Evolutionary conservation across 2,113 vertebrate genomes (phyloP), one percentile per base, ranked within the genome.

Genomic region (Pelecanoides urinatrix): DNA sequence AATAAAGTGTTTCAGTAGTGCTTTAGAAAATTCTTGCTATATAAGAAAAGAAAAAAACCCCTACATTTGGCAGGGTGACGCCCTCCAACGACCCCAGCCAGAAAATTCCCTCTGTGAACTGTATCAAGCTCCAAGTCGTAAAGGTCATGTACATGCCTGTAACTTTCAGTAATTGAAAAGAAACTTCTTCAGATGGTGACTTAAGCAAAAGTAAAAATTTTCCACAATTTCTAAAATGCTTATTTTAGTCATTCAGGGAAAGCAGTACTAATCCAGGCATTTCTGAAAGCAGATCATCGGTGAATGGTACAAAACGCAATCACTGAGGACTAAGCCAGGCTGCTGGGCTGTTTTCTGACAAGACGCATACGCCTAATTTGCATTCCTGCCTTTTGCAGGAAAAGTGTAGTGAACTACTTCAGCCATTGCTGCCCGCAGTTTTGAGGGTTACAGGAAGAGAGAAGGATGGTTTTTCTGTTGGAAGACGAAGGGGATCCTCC

Each of bases 291-390:
- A 50, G 19, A 65, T 66, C 32, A 19, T 23, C 0, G 0, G 20
- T 30, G 72, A 80, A 77, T 15, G 22, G 16, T 50, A 66, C 22
- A 32, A 76, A 95, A 74, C 17, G 36, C 2, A 0, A 25, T 34
- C 32, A 1, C n/a, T 42, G 40, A 91, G 50, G 16, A 52, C 23
- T 52, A 34, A 88, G 38, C 26, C 65, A 72, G 29, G 30, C 52
- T 72, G 38, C n/a, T 0, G 0, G 42, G 29, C 40, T 95, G 53
- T 30, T 70, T 89, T 77, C 76, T 74, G 55, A 73, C 49, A 62
- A 66, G 50, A 27, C 0, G 0, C 2, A 0, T 30, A 6, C 3
- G 1, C 55, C 36, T 50, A 22, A 59, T 88, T 92, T 61, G 42
- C 34, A 29, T 59, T 74, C 29, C 59, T 90, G 63, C 42, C 55